These are phyloP conservation scores for Plodia interpunctella DNA, from an alignment of 1,140 invertebrate species.

Conservation along the genomic window DNA sequence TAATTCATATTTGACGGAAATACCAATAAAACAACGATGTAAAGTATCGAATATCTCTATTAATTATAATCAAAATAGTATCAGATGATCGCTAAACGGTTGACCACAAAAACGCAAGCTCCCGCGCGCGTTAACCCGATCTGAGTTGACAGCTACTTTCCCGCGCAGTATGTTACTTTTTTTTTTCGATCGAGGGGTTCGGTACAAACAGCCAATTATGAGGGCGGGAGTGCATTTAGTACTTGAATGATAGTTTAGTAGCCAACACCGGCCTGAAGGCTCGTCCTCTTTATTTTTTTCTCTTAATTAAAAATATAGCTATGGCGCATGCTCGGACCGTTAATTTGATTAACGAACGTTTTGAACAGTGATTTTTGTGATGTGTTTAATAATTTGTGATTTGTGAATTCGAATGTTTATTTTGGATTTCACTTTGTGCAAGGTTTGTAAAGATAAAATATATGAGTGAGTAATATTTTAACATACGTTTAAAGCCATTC, in stretches of 20 bases:
- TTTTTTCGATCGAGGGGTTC: slow-evolving; percentile 68
- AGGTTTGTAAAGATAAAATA: background rate
- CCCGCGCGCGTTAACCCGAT: slow-evolving; percentile 58
- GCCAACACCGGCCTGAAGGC: slow-evolving; percentile 48
- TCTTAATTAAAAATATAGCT: slow-evolving; percentile 37
- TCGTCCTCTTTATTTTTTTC: slow-evolving; percentile 35
- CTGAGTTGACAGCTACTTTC: slow-evolving; percentile 65
- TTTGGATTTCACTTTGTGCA: slow-evolving; percentile 40
- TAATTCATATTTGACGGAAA: no score
- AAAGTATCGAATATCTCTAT: background rate
- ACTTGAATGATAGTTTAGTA: slow-evolving; percentile 67
- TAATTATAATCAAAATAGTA: slow-evolving; percentile 47
- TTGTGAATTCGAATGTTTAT: slow-evolving; percentile 43
- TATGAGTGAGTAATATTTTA: background rate
- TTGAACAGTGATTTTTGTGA: slow-evolving; percentile 22
- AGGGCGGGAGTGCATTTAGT: slow-evolving; percentile 58
- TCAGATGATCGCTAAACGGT: slow-evolving; percentile 56
- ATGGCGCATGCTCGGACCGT: slow-evolving; percentile 51
- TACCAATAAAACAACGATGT: background rate
- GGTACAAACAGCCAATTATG: slow-evolving; percentile 74
- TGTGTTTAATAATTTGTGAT: slow-evolving; percentile 48
- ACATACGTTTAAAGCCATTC: no score
- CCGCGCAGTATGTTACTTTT: slow-evolving; percentile 71
- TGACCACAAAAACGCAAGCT: slow-evolving; percentile 64
- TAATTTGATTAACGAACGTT: slow-evolving; percentile 71